Percentiles rank a stretch among this genome's conserved stretches.
Conservation (phyloP, 2,113 vertebrate species). For the Chitala chitala region DNA sequence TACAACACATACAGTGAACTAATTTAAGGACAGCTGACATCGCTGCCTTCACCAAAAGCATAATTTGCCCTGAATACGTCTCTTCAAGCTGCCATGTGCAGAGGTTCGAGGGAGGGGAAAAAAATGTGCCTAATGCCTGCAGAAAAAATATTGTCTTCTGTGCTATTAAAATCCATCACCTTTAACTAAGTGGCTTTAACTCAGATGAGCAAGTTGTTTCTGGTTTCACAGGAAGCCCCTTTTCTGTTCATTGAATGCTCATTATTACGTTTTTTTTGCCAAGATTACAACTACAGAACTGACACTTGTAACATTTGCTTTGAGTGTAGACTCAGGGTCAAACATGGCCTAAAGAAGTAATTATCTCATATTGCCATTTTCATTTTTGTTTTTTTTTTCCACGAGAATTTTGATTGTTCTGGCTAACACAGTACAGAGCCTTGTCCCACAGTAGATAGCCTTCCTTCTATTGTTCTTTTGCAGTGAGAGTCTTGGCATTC, state of each 20-base stretch:
- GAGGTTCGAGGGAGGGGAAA: neutral
- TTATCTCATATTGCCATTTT: neutral
- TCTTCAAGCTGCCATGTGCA: constrained; percentile 19
- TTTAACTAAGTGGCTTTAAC: neutral
- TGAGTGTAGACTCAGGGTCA: neutral
- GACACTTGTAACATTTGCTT: no score
- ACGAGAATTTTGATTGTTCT: neutral
- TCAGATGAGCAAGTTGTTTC: no score
- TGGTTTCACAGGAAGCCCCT: no score
- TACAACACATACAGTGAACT: constrained; percentile 26
- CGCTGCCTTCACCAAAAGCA: constrained; percentile 16
- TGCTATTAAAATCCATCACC: neutral
- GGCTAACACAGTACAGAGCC: constrained; percentile 8
- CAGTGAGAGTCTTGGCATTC: neutral
- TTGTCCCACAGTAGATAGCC: constrained; percentile 13
- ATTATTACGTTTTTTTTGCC: neutral
- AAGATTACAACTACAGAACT: neutral
- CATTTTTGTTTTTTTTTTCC: neutral
- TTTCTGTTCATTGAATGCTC: neutral
- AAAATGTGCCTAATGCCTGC: no score
- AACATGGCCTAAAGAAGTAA: neutral
- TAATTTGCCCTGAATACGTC: constrained; percentile 29
- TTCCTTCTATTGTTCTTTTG: constrained; percentile 14
- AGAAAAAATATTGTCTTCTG: neutral
- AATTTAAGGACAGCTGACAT: constrained; percentile 26